Evolutionary conservation across 2,888 invertebrate genomes (phyloP), one percentile per base, ranked within the genome.

Genomic region (Polia nebulosa): DNA sequence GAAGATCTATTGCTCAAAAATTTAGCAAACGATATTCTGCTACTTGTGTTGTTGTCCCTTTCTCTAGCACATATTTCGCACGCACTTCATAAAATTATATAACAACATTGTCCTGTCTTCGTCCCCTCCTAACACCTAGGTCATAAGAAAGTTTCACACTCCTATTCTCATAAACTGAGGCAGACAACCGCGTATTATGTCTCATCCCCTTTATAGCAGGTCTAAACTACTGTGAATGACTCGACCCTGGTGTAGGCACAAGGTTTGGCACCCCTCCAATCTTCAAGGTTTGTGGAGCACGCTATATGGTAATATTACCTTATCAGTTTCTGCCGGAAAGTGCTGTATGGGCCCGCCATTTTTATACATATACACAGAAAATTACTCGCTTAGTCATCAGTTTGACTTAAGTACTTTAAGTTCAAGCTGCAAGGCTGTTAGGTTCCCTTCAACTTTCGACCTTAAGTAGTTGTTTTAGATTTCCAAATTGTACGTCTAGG

Each of bases 221-320:
- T 32, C 52, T 70, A 62, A 82, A 78, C 78, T 72, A 71, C 64
- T 82, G 83, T 56, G 51, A 73, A 72, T 61, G 67, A 76, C 70
- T 77, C 49, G 17, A 68, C 56, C 20, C 22, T 70, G 72, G 65
- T 41, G 22, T 74, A 69, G 68, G 61, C 69, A 66, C 63, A 60
- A 71, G 69, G 66, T 81, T 90, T 90, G 90, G 91, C 90, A 80
- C 64, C 84, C 88, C 82, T 87, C 88, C 85, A 89, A 80, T 62
- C 62, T 75, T 74, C 89, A 92, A 91, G 92, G 92, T 80, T 84
- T 76, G 51, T 55, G 57, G 41, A 60, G 70, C 94, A 94, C 93
- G 94, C 94, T 90, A 94, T 94, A 92, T 90, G 91, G 87, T 91
- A 92, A 93, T 93, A 88, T 77, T 71, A 76, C 73, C 84, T 81